Percentiles rank a stretch among this genome's conserved stretches.
Conservation (phyloP, 1,140 invertebrate genomes). For the Drosophila kohkoa region DNA sequence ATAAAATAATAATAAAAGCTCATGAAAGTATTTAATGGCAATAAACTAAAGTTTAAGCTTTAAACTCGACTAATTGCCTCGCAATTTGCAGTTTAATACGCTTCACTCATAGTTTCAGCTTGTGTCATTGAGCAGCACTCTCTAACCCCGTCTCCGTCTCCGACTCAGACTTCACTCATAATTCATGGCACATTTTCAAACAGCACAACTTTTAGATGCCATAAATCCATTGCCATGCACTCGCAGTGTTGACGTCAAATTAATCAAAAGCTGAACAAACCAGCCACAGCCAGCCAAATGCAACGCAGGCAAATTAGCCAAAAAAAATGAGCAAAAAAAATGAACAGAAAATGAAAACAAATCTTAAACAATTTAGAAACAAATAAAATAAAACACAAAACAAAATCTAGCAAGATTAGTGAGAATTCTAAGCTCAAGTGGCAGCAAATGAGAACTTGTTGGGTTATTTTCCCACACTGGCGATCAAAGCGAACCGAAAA, state of each 20-base stretch:
- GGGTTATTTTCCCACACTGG: constrained; percentile 70
- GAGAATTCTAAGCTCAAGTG: constrained; percentile 64
- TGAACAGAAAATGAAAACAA: neutral
- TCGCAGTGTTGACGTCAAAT: constrained; percentile 72
- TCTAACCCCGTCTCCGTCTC: neutral
- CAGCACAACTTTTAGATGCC: constrained; percentile 40
- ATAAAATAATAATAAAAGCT: neutral
- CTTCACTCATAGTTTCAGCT: constrained; percentile 23
- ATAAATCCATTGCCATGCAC: constrained; percentile 73
- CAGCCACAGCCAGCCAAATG: constrained; percentile 55
- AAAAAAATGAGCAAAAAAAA: constrained; percentile 20
- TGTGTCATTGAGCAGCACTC: constrained; percentile 28
- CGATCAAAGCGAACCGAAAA: constrained; percentile 68
- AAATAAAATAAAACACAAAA: constrained; percentile 9
- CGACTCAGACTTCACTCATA: constrained; percentile 32
- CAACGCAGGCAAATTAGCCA: constrained; percentile 75
- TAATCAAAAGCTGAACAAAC: constrained; percentile 63
- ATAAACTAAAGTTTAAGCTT: neutral
- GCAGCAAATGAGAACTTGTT: constrained; percentile 67
- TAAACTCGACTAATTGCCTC: neutral
- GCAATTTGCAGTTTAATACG: constrained; percentile 1
- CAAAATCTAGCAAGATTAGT: constrained; percentile 27
- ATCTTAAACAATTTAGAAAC: neutral
- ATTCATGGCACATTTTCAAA: constrained; percentile 58
- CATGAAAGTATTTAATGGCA: neutral